Base-by-base conservation (phyloP, 2,113 vertebrate species). In the Nothocercus nigrocapillus region DNA sequence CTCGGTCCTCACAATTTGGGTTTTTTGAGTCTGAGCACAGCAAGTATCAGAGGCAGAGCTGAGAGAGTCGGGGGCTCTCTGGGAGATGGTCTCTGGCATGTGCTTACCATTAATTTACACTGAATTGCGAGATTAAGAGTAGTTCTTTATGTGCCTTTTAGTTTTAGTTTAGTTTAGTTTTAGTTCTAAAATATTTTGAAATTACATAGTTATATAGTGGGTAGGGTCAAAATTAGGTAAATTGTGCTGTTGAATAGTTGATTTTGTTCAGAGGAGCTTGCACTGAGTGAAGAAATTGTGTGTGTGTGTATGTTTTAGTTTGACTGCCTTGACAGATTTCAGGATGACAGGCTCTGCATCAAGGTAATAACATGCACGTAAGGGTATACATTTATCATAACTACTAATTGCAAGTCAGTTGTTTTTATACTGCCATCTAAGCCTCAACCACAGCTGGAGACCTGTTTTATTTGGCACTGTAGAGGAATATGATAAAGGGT, bases 391-490 rank as follows among this genome's bases (percentile, higher is more conserved):
- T 93, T 90, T 91, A 81, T 95, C 82, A 68, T 89, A 0, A 18
- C 64, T 91, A 85, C 76, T 95, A 97, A 90, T 95, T 96, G 91
- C 79, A 93, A 83, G 88, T 63, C 85, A 95, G 54, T 94, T 96
- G 88, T 96, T 96, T 90, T 96, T 45, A 63, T 91, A 11, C 79
- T 96, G 85, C 82, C 76, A 69, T 77, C 68, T 85, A 82, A 64
- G 61, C 82, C 85, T 69, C 51, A 47, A 80, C 82, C 82, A 70
- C 69, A 44, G 88, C n/a, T 95, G 93, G 91, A 85, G 82, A 81
- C 93, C 68, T 63, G 76, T 42, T 95, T 72, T 83, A 0, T 85
- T 88, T 93, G 63, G 59, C 87, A 36, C 61, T 38, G 51, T 38
- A 59, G 34, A 74, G 40, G 19, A 69, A 47, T 0, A 1, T 19